These are phyloP conservation scores for Mionectes olivaceus DNA, from an alignment of 2,797 vertebrate species.

Conservation along the genomic window DNA sequence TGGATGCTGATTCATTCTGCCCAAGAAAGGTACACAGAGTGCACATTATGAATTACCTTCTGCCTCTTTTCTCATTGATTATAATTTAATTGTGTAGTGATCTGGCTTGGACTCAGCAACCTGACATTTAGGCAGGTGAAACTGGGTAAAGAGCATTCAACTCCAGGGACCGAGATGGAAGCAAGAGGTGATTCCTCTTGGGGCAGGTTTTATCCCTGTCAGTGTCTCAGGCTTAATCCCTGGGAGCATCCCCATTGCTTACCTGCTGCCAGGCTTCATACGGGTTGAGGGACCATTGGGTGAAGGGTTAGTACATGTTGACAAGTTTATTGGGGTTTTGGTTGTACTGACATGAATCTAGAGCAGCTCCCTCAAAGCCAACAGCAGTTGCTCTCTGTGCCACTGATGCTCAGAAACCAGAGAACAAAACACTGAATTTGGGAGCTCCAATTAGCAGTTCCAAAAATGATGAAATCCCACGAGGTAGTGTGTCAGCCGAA, in stretches of 20 bases:
- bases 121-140: neutral
- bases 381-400: neutral
- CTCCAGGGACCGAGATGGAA: neutral
- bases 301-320: neutral
- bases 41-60: neutral
- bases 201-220: neutral
- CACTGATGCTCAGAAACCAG: neutral
- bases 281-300: neutral
- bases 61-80: neutral
- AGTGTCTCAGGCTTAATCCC: neutral
- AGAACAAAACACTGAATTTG: neutral
- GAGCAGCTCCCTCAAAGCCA: neutral
- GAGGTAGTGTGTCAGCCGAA: neutral
- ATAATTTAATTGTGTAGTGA: neutral
- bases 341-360: neutral
- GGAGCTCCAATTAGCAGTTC: neutral
- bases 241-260: neutral
- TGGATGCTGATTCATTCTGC: neutral
- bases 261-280: fast-evolving
- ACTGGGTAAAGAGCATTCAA: neutral
- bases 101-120: neutral
- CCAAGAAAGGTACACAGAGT: neutral
- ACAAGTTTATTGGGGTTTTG: neutral
- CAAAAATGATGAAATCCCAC: neutral
- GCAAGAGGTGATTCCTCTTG: neutral